Base-by-base conservation (phyloP, 2,797 vertebrate genomes). In the Perodicticus potto region DNA sequence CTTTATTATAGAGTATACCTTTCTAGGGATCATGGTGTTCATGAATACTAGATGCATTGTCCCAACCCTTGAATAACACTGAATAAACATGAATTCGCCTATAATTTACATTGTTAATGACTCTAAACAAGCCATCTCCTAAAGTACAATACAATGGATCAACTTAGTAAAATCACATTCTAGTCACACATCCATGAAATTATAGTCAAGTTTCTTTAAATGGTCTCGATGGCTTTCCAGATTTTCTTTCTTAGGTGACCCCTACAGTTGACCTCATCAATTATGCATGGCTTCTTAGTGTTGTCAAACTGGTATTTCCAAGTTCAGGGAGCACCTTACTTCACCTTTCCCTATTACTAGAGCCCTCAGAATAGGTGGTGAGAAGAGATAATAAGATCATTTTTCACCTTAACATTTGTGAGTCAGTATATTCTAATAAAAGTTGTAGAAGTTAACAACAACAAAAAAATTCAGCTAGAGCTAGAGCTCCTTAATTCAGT, bases 401-500 rank as follows among this genome's bases (percentile, higher is more conserved):
- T 89, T 49, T 83, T 73, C 34, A 40, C 61, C 34, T 82, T 85
- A 89, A 91, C 20, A 45, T 57, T 29, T 43, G 43, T 90, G 37
- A 63, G 76, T 76, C 83, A 67, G 27, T 22, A 4, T 43, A 37
- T 88, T 78, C 84, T 82, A 95, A 93, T 70, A 94, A 81, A 84
- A 94, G 57, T 34, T 65, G 86, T 45, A 76, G 19, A 82, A 45
- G 53, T 87, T 90, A 49, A 67, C 20, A 12, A 76, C 55, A 53
- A 76, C 65, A 20, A 81, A 59, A 77, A 77, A 73, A 53, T 14
- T 76, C 69, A 78, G 63, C 43, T 37, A 34, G 3, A 23, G 37
- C 83, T 90, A 53, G 14, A 49, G 69, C 59, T 72, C 82, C 72
- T 85, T 94, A 95, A 74, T 91, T 93, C 69, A 45, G 65, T n/a